Base-by-base conservation (phyloP, 2,113 vertebrate genomes). In the Oncorhynchus mykiss region DNA sequence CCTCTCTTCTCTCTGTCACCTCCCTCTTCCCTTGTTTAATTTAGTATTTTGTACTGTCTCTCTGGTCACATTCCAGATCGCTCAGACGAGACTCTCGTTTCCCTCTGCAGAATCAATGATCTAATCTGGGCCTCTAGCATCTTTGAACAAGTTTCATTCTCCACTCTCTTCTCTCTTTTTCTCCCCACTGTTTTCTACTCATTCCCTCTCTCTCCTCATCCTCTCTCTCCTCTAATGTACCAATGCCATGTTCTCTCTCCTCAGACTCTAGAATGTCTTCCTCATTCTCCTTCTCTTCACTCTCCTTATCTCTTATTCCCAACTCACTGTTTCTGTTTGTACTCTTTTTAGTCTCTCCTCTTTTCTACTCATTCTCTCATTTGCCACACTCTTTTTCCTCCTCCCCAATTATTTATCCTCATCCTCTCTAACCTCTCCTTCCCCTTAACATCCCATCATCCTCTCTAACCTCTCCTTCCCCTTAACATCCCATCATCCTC, bases 131-230 rank as follows among this genome's bases (percentile, higher is more conserved):
- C 31, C 18, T 31, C 18, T 62, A 14, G 39, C 71, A 71, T 22
- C 64, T 78, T 8, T 73, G 45, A 80, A 74, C 68, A 75, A 71
- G 68, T 34, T 22, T 73, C 9, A 9, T 60, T n/a, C 24, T 72
- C 62, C 71, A 79, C 71, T 67, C 67, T 62, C 69, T 74, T 29
- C 67, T 67, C 12, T 54, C 0, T 48, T 78, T 66, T 6, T 25
- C 65, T 48, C 34, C 76, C 24, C 6, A 1, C 57, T 34, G 29
- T 34, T 12, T 24, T 34, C 29, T 31, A 12, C 27, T 11, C 49
- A 39, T 69, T 48, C 72, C 20, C 22, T 77, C 6, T 62, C 24
- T 49, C 34, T 67, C n/a, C 24, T 12, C 18, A 29, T 14, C 8
- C 59, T 66, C 60, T 66, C 59, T 62, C 34, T 49, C 20, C 20